Percentiles rank a stretch among this genome's conserved stretches.
Conservation (phyloP, 2,113 vertebrate genomes). For the Hemiprocne comata region DNA sequence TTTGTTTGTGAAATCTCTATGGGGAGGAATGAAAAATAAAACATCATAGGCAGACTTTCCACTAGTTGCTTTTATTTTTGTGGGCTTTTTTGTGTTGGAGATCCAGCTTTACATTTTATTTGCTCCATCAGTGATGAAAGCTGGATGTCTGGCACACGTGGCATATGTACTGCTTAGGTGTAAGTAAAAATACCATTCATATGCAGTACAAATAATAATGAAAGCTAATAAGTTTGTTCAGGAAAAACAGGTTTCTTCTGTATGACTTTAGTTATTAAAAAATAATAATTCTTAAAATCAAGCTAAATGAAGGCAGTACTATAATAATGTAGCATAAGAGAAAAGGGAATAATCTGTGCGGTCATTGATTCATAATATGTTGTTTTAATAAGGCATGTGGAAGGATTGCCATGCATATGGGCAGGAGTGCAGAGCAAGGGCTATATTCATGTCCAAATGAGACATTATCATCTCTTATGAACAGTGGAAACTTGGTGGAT, state of each 20-base stretch:
- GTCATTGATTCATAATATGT: not conserved
- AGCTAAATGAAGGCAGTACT: not conserved
- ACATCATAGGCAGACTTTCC: not conserved
- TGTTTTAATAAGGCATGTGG: not conserved
- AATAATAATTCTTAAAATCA: not conserved
- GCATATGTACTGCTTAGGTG: not conserved
- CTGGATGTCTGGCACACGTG: not conserved
- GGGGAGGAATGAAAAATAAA: not conserved
- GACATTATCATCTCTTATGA: not conserved
- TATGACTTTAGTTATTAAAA: not conserved
- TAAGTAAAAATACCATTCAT: not conserved
- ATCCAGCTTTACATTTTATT: not conserved
- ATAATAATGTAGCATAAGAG: not conserved
- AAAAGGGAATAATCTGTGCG: not conserved
- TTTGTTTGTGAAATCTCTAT: not conserved
- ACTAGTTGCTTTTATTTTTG: not conserved
- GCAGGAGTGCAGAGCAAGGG: not conserved
- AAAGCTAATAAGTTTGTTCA: not conserved
- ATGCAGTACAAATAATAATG: not conserved
- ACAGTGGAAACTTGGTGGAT: not conserved
- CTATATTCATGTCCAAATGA: not conserved
- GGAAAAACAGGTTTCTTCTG: not conserved
- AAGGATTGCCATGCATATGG: not conserved
- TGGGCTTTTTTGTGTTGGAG: not conserved
- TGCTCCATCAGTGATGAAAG: not conserved